Conservation (phyloP, 2,113 vertebrate genomes). For the Neodontobutis hainanensis region DNA sequence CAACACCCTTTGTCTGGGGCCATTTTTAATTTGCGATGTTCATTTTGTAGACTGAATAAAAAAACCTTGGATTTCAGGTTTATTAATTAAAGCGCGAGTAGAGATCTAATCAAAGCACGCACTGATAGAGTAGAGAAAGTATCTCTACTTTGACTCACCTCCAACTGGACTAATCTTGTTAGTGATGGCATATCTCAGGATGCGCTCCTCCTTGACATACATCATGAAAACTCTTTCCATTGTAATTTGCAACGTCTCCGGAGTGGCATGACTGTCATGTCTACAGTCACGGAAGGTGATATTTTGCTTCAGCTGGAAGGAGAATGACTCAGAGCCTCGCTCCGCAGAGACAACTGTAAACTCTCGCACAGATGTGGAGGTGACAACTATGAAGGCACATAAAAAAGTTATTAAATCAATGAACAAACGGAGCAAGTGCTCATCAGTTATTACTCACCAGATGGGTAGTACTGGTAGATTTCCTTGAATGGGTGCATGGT, state of each 20-base stretch:
- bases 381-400: constrained; percentile 69
- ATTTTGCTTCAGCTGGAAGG: constrained; percentile 88
- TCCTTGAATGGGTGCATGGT: constrained; percentile 88
- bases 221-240: constrained; percentile 86
- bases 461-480: constrained; percentile 86
- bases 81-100: too few relatives aligned
- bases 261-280: constrained; percentile 56
- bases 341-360: constrained; percentile 76
- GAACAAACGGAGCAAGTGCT: not conserved
- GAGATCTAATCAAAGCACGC: too few relatives aligned
- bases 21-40: not conserved
- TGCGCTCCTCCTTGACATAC: constrained; percentile 85
- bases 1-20: too few relatives aligned
- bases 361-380: constrained; percentile 82
- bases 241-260: constrained; percentile 77
- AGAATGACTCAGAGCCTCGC: constrained; percentile 79
- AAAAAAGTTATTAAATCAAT: not conserved
- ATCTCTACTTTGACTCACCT: constrained; percentile 69
- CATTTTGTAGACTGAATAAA: too few relatives aligned
- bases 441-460: constrained; percentile 74
- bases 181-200: constrained; percentile 90
- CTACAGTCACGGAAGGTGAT: constrained; percentile 83
- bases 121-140: too few relatives aligned
- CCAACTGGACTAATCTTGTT: constrained; percentile 84
- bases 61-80: not conserved